Conservation (phyloP, 2,888 invertebrate species). For the Andrena haemorrhoa region DNA sequence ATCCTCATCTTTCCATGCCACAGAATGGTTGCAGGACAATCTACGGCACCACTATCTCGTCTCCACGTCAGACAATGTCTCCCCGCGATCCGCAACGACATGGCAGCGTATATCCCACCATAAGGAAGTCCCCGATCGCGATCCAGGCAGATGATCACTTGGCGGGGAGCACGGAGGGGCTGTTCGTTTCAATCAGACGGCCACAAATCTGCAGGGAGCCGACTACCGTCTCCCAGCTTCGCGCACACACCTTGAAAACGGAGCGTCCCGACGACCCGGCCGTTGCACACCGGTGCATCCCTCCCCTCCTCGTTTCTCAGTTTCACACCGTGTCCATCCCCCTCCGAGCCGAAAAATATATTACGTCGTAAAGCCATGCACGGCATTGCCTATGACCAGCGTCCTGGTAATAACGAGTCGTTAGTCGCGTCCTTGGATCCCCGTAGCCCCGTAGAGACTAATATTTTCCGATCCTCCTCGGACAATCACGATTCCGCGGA, state of each 20-base stretch:
- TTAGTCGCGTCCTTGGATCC: slow-evolving; percentile 30
- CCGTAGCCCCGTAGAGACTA: slow-evolving; percentile 10
- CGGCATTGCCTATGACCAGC: slow-evolving; percentile 11
- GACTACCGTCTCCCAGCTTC: slow-evolving; percentile 66
- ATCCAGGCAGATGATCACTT: slow-evolving; percentile 58
- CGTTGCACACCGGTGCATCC: not conserved
- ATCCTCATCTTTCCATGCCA: too few relatives aligned
- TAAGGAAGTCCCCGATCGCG: slow-evolving; percentile 63
- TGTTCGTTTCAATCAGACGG: slow-evolving; percentile 81
- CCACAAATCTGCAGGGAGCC: slow-evolving; percentile 78
- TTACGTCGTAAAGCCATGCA: slow-evolving; percentile 53
- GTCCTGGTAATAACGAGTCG: slow-evolving; percentile 40
- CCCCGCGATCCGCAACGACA: slow-evolving; percentile 29
- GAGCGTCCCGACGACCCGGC: slow-evolving; percentile 12
- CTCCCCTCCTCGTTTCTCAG: slow-evolving; percentile 22
- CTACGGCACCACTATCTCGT: not conserved
- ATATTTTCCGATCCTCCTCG: slow-evolving; percentile 44
- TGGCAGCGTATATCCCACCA: slow-evolving; percentile 51
- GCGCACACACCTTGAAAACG: slow-evolving; percentile 49
- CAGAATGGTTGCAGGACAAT: not conserved
- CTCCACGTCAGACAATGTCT: not conserved
- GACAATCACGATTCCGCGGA: slow-evolving; percentile 21
- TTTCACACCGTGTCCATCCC: slow-evolving; percentile 8
- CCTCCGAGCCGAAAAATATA: slow-evolving; percentile 52
- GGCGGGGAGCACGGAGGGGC: slow-evolving; percentile 62